A percentile compares a stretch with the other conserved stretches of the same genome.
These are phyloP conservation scores for Percopsis transmontana DNA, from an alignment of 2,113 vertebrate genomes.

Conservation along the genomic window DNA sequence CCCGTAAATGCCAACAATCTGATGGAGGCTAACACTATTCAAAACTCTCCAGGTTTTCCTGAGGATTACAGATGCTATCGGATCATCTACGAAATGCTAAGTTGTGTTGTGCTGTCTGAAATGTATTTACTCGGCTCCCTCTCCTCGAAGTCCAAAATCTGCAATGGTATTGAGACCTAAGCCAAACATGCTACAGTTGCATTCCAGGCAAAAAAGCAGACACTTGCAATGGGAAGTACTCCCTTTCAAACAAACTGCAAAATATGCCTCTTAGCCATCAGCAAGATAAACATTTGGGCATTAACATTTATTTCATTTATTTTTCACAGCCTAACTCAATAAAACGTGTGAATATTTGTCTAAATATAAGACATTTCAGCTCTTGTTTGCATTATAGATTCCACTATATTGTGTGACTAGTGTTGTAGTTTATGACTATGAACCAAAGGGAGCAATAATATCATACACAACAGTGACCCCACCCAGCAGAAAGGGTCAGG, in stretches of 20 bases:
- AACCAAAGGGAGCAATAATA: slow-evolving; percentile 51
- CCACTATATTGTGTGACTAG: slow-evolving; percentile 40
- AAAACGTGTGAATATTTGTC: too few species aligned
- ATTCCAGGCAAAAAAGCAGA: slow-evolving; percentile 27
- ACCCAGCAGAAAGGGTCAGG: slow-evolving; percentile 51
- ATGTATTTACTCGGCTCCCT: slow-evolving; percentile 66
- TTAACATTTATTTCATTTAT: neutral
- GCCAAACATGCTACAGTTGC: slow-evolving; percentile 46
- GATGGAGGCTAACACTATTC: slow-evolving; percentile 53
- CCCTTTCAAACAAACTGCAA: neutral
- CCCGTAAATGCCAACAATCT: slow-evolving; percentile 65
- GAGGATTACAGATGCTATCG: slow-evolving; percentile 71
- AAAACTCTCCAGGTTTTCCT: slow-evolving; percentile 71
- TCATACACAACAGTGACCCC: slow-evolving; percentile 62
- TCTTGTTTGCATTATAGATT: slow-evolving; percentile 28
- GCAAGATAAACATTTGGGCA: slow-evolving; percentile 17
- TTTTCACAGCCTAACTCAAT: too few species aligned
- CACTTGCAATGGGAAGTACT: slow-evolving; percentile 23
- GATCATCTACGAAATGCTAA: slow-evolving; percentile 70
- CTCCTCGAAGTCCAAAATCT: slow-evolving; percentile 42
- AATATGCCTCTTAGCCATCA: slow-evolving; percentile 15
- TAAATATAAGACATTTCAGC: too few species aligned
- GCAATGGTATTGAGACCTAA: slow-evolving; percentile 22
- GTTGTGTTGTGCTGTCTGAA: slow-evolving; percentile 54
- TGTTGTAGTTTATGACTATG: slow-evolving; percentile 53